Base-by-base conservation (phyloP, 2,888 invertebrate species). In the Sycophila texana region DNA sequence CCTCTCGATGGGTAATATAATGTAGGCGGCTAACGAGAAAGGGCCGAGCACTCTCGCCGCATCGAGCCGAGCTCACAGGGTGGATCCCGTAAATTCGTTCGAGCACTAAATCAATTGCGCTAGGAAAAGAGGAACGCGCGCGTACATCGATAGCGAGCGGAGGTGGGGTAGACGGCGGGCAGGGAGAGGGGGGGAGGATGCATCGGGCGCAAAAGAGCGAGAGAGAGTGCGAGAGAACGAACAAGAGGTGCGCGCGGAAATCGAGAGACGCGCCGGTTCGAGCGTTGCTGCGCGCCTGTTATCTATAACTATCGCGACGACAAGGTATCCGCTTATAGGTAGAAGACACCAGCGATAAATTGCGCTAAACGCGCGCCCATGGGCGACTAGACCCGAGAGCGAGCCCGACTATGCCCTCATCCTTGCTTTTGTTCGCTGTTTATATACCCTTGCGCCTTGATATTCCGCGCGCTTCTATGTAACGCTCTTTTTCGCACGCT, bases 11-110 rank as follows among this genome's bases (percentile, higher is more conserved):
- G 87, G 86, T 89, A 88, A 89, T 89, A 89, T 89, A 89, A 88
- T 88, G 88, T 89, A 87, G 88, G 88, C 89, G 89, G 89, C 87
- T 89, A 89, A 89, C 89, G 89, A 89, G 88, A 89, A 89, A 89
- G 88, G 87, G 85, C 84, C 79, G 81, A 72, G 39, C 68, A 39
- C 20, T 39, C 57, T 4, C 82, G 80, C 63, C 13, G 47, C 47
- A 81, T 77, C 66, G 80, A 70, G 61, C 63, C 67, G 47, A 20
- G 22, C 77, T 71, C 82, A 86, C 85, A 86, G 86, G 87, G 86
- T 85, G 86, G 86, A 86, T 86, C 86, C 84, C 84, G 86, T 86
- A 86, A 86, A 87, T 88, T 85, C 85, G 84, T 83, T 83, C 84
- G 82, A 84, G 85, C 83, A 85, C 85, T 86, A 85, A 85, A 86